Evolutionary conservation across 2,888 invertebrate genomes (phyloP), one percentile per base, ranked within the genome.

Genomic region (Urechis unicinctus): DNA sequence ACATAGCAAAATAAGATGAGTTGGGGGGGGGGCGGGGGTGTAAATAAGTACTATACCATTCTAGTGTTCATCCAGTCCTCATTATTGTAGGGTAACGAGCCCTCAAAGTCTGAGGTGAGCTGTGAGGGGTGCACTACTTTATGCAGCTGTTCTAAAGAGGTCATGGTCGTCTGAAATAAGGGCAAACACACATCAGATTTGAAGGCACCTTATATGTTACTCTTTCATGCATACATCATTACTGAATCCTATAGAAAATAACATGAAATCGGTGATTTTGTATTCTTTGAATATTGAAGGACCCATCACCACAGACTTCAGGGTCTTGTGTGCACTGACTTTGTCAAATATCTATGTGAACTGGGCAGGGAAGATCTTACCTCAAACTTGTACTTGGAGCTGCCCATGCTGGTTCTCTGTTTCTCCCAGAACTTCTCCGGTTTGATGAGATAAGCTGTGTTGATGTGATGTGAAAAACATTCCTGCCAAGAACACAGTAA

Each of bases 401-500:
- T 91, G 74, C 93, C 93, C 74, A 97, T 85, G 66, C 92, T 93
- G 68, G 95, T 94, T 77, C 95, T 88, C 81, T 97, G 96, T 81
- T 97, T 97, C 81, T 97, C 96, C 96, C 96, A 96, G 83, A 98
- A 97, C 79, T 95, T 96, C 77, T 98, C 97, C 66, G 96, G 95
- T 82, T 97, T 96, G 70, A 97, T 94, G 78, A 98, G 93, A 76
- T 91, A 90, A 68, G 93, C 95, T 79, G 89, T 88, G 81, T 94
- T 89, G 74, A 97, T 89, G 64, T 85, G 85, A 55, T 80, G 78
- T 70, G 92, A 88, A 80, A 95, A 96, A 81, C 92, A 90, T 79
- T 97, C 96, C 84, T 97, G 89, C 67, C 5, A 24, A 45, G n/a
- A n/a, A n/a, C n/a, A n/a, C n/a, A n/a, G n/a, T n/a, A n/a, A n/a